Percentiles rank a stretch among this genome's conserved stretches.
phyloP scores from a whole-genome alignment of 2,113 vertebrate species.

The Tychaedon coryphoeus region DNA sequence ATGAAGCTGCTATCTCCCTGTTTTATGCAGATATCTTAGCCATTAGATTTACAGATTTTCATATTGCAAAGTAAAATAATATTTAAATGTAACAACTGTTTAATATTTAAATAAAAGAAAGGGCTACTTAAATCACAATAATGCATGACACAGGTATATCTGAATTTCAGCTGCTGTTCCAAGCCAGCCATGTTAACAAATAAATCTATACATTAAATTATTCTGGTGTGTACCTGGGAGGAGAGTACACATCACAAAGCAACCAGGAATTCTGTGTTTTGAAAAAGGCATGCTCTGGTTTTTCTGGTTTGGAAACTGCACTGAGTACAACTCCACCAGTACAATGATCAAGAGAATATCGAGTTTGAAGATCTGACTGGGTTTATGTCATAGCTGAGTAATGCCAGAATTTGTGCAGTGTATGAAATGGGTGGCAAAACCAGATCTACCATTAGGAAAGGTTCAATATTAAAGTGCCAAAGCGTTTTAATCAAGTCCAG shows the following conservation, averaged over 20 bases:
- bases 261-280: background rate
- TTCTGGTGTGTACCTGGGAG: background rate
- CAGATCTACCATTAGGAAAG: background rate
- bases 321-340: background rate
- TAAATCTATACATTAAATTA: background rate
- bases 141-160: background rate
- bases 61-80: background rate
- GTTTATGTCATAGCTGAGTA: background rate
- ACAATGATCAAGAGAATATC: background rate
- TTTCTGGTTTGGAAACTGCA: background rate
- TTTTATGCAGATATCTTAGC: background rate
- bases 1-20: background rate
- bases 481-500: background rate
- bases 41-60: background rate
- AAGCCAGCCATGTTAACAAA: background rate
- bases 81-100: background rate
- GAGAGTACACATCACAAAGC: background rate
- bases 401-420: background rate
- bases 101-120: background rate
- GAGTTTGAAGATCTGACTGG: background rate
- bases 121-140: background rate
- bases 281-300: background rate
- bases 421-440: background rate
- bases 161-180: background rate
- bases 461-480: background rate